Evolutionary conservation across 2,888 invertebrate species (phyloP).

Genomic region (Disparrhopalites patrizii): DNA sequence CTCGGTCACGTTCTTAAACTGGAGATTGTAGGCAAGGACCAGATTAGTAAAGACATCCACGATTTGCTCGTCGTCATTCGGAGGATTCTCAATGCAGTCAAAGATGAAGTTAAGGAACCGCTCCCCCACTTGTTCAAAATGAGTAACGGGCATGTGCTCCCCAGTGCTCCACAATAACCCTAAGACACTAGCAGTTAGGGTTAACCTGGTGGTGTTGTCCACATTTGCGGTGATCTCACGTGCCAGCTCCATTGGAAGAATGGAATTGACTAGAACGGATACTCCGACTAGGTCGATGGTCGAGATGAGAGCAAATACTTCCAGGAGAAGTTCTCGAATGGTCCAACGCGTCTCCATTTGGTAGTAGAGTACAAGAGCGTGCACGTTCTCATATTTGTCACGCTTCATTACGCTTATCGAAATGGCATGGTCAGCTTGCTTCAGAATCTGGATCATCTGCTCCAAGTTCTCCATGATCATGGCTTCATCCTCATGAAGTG

Average conservation of each 20-base stretch:
- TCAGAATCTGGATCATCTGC: slow-evolving; percentile 52
- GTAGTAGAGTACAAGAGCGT: slow-evolving; percentile 78
- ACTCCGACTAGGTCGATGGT: slow-evolving; percentile 75
- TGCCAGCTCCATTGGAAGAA: slow-evolving; percentile 85
- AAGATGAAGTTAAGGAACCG: slow-evolving; percentile 77
- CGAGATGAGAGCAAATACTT: slow-evolving; percentile 85
- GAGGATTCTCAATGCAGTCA: slow-evolving; percentile 74
- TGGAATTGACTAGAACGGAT: slow-evolving; percentile 76
- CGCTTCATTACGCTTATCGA: slow-evolving; percentile 77
- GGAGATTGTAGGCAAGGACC: slow-evolving; percentile 82
- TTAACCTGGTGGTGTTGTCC: slow-evolving; percentile 54
- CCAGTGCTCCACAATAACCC: slow-evolving; percentile 88
- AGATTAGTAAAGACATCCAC: slow-evolving; percentile 77
- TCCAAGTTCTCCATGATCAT: slow-evolving; percentile 77
- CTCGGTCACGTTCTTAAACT: slow-evolving; percentile 62
- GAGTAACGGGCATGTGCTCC: slow-evolving; percentile 80
- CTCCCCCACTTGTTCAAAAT: slow-evolving; percentile 69
- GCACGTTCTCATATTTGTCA: slow-evolving; percentile 77
- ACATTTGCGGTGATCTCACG: slow-evolving; percentile 52
- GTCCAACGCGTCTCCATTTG: slow-evolving; percentile 93
- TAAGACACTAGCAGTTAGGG: slow-evolving; percentile 75
- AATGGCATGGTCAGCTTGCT: slow-evolving; percentile 74
- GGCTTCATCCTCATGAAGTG: slow-evolving; percentile 86
- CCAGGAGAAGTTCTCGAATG: slow-evolving; percentile 72
- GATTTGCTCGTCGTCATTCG: slow-evolving; percentile 68